Evolutionary conservation across 2,797 vertebrate genomes (phyloP).

Genomic region (Lindbergichthys nudifrons): DNA sequence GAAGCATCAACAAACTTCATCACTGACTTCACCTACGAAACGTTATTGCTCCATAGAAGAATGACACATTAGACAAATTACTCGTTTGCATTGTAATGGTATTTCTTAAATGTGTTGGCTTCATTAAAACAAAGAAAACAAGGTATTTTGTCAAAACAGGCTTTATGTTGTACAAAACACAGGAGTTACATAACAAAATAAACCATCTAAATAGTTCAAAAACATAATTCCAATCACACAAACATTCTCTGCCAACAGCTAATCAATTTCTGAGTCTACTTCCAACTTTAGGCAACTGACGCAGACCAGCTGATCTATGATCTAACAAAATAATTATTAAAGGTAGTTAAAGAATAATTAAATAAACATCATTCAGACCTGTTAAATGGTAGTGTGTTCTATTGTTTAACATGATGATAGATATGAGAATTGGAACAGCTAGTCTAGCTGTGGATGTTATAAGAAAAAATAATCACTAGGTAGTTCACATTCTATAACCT

Average conservation of each 20-base stretch:
- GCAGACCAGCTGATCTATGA: constrained; percentile 18
- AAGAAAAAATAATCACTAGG: constrained; percentile 34
- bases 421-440: constrained; percentile 34
- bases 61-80: not conserved
- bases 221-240: constrained; percentile 60
- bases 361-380: constrained; percentile 41
- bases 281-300: constrained; percentile 26
- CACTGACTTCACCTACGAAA: not conserved
- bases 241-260: constrained; percentile 27
- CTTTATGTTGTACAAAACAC: constrained; percentile 84
- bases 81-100: not conserved
- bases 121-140: constrained; percentile 28
- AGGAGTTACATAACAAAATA: constrained; percentile 77
- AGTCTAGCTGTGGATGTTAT: constrained; percentile 28
- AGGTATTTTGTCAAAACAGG: constrained; percentile 69
- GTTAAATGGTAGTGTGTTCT: constrained; percentile 36
- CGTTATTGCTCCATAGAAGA: not conserved
- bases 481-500: constrained; percentile 57
- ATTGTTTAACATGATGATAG: constrained; percentile 17
- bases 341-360: constrained; percentile 47
- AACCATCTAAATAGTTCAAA: constrained; percentile 69
- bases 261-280: constrained; percentile 22
- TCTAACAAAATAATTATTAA: constrained; percentile 30
- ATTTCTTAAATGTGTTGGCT: not conserved
- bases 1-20: not conserved